These are phyloP conservation scores for Polyodon spathula DNA, from an alignment of 2,113 vertebrate genomes.

Conservation along the genomic window DNA sequence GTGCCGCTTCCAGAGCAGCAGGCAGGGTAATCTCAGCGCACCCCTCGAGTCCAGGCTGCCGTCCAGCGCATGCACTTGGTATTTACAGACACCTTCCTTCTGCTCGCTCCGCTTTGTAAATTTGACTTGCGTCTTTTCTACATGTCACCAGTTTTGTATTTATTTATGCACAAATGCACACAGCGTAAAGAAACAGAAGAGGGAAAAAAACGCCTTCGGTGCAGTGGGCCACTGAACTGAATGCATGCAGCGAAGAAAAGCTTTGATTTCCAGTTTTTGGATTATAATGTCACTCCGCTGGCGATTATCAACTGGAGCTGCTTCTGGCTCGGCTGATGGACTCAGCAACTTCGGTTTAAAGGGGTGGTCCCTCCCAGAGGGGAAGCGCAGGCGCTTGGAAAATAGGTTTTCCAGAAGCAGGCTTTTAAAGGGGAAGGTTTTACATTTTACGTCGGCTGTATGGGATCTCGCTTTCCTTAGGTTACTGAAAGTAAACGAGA, in stretches of 20 bases:
- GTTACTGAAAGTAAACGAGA: not conserved
- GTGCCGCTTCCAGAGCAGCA: too few species aligned
- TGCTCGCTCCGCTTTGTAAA: not conserved
- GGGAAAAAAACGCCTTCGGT: too few species aligned
- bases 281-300: conserved; percentile 20
- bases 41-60: conserved; percentile 8
- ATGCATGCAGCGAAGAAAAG: conserved; percentile 1
- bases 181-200: not conserved
- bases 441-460: conserved; percentile 7
- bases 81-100: conserved; percentile 8
- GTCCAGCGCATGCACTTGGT: conserved; percentile 16
- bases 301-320: conserved; percentile 11
- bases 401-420: not conserved
- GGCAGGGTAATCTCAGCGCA: too few species aligned
- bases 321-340: conserved; percentile 18
- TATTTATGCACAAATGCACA: not conserved
- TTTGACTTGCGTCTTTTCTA: conserved; percentile 5
- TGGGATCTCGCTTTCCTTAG: not conserved
- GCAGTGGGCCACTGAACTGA: conserved; percentile 4
- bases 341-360: conserved; percentile 38
- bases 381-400: conserved; percentile 23
- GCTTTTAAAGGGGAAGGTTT: conserved; percentile 1
- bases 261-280: conserved; percentile 7
- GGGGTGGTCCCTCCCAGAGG: conserved; percentile 19
- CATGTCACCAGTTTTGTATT: conserved; percentile 11